Evolutionary conservation across 2,888 invertebrate species (phyloP).

Genomic region (Taenaris catops): DNA sequence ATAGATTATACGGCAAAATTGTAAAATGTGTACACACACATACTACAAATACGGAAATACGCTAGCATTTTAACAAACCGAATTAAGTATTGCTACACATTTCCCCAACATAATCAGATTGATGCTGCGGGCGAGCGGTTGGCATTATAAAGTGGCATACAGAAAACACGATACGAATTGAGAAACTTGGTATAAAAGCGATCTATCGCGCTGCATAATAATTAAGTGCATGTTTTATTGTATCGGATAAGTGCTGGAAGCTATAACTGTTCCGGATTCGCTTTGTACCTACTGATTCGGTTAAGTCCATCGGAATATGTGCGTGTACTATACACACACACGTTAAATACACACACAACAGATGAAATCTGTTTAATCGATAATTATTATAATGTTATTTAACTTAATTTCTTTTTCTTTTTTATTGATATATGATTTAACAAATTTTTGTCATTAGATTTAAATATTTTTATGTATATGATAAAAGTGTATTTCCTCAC

Average conservation of each 20-base stretch:
- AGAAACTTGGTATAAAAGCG: slow-evolving; percentile 21
- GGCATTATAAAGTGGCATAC: slow-evolving; percentile 31
- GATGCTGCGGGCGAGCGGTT: slow-evolving; percentile 29
- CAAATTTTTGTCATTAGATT: too few relatives aligned
- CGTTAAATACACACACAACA: too few relatives aligned
- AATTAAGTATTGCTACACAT: slow-evolving; percentile 10
- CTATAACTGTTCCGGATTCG: slow-evolving; percentile 19
- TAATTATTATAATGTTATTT: too few relatives aligned
- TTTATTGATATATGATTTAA: too few relatives aligned
- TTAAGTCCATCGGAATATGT: slow-evolving; percentile 4
- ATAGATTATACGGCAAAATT: too few relatives aligned
- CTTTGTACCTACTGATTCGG: slow-evolving; percentile 8
- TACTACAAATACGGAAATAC: too few relatives aligned
- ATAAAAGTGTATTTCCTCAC: too few relatives aligned
- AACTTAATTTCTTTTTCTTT: too few relatives aligned
- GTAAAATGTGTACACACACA: too few relatives aligned
- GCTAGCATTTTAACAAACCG: slow-evolving; percentile 1
- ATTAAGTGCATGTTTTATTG: slow-evolving; percentile 28
- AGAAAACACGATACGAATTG: slow-evolving; percentile 24
- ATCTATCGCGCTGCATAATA: slow-evolving; percentile 25
- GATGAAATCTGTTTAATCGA: too few relatives aligned
- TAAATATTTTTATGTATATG: too few relatives aligned
- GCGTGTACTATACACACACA: slow-evolving; percentile 1
- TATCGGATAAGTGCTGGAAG: slow-evolving; percentile 24
- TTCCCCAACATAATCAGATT: slow-evolving; percentile 26